These are phyloP conservation scores for Bellardia bayeri DNA, from an alignment of 2,888 invertebrate species.

Conservation along the genomic window DNA sequence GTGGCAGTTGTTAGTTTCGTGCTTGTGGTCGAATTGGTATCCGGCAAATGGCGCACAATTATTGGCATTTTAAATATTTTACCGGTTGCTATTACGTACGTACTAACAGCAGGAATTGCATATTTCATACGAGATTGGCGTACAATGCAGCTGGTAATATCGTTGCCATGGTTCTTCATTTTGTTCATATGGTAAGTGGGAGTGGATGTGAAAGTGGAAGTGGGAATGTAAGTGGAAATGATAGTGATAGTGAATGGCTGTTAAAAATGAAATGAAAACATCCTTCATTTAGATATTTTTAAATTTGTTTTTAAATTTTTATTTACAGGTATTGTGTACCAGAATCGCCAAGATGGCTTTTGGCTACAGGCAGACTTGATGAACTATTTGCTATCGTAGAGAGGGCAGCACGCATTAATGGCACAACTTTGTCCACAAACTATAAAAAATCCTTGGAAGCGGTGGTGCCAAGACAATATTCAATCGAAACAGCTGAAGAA, in stretches of 20 bases:
- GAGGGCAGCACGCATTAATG: slow-evolving; percentile 88
- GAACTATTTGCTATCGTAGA: slow-evolving; percentile 88
- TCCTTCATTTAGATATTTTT: background rate
- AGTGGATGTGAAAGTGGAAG: no score
- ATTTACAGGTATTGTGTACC: slow-evolving; percentile 88
- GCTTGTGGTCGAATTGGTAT: slow-evolving; percentile 87
- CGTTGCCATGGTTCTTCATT: slow-evolving; percentile 86
- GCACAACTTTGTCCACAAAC: slow-evolving; percentile 87
- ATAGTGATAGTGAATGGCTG: background rate
- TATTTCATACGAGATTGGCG: slow-evolving; percentile 87
- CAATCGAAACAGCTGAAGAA: slow-evolving; percentile 83
- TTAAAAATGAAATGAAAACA: background rate
- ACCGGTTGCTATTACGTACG: slow-evolving; percentile 87
- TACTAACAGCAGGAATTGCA: slow-evolving; percentile 86
- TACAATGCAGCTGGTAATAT: slow-evolving; percentile 85
- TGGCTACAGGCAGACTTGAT: slow-evolving; percentile 88
- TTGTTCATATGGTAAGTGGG: slow-evolving; percentile 85
- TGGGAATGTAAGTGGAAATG: slow-evolving; percentile 39
- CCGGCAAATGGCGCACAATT: slow-evolving; percentile 87
- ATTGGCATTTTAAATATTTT: slow-evolving; percentile 87
- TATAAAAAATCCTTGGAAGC: slow-evolving; percentile 87
- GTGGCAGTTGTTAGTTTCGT: slow-evolving; percentile 89
- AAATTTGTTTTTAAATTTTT: background rate
- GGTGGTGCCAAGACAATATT: slow-evolving; percentile 74
- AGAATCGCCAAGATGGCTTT: slow-evolving; percentile 91